Conservation (phyloP, 1,140 invertebrate species). For the Heterodera schachtii region DNA sequence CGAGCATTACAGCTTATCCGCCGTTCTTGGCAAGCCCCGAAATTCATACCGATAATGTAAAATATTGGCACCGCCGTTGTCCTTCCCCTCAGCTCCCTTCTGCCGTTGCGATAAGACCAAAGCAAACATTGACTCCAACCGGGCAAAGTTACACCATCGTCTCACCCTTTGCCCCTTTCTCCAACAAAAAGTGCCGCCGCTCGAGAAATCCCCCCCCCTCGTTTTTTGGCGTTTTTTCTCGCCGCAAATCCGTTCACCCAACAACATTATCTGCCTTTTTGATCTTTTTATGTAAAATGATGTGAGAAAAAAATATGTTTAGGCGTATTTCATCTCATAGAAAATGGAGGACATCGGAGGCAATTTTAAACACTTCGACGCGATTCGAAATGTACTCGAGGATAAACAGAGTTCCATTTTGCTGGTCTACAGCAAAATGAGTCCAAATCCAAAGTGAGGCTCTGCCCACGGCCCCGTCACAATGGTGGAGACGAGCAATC, state of each 20-base stretch:
- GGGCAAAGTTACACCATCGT: background rate
- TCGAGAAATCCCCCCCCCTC: background rate
- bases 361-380: background rate
- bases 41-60: background rate
- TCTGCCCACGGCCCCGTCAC: background rate
- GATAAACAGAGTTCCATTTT: background rate
- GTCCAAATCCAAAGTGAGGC: conserved; percentile 7
- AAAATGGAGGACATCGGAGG: background rate
- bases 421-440: background rate
- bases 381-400: conserved; percentile 12
- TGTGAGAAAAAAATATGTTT: background rate
- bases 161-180: background rate
- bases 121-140: conserved; percentile 2
- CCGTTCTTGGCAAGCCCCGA: too few relatives aligned
- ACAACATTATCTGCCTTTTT: background rate
- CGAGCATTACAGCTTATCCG: too few relatives aligned
- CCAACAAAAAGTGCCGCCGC: background rate
- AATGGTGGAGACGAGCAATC: background rate
- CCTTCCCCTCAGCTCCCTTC: too few relatives aligned
- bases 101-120: background rate
- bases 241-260: background rate
- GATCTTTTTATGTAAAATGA: background rate
- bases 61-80: background rate
- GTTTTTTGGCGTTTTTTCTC: background rate
- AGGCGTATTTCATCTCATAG: background rate